phyloP scores from a whole-genome alignment of 2,888 invertebrate genomes.

The Agrilus biguttatus region DNA sequence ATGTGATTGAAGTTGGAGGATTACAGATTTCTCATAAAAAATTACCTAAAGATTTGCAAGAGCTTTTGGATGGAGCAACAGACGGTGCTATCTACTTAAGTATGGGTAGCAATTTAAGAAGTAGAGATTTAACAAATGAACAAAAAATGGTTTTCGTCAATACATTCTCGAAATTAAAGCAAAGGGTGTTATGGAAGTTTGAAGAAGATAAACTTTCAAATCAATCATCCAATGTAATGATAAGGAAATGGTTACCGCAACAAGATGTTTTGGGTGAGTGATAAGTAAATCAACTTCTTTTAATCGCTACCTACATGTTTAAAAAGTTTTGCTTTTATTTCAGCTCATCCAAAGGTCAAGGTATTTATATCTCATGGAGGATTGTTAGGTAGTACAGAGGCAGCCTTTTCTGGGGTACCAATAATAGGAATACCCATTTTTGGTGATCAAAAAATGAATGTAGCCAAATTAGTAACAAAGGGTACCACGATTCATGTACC shows the following conservation, averaged over 20 bases:
- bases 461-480: constrained; percentile 16
- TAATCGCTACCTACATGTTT: too few relatives aligned
- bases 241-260: constrained; percentile 14
- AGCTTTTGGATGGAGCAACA: constrained; percentile 33
- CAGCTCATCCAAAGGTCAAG: constrained; percentile 36
- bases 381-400: constrained; percentile 38
- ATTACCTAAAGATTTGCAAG: constrained; percentile 24
- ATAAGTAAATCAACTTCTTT: not conserved
- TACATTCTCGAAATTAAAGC: constrained; percentile 40
- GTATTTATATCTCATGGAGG: constrained; percentile 44
- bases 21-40: constrained; percentile 26
- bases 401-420: constrained; percentile 32
- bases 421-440: constrained; percentile 36
- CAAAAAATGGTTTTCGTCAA: constrained; percentile 37
- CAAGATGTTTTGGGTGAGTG: constrained; percentile 10
- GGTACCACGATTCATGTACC: constrained; percentile 2
- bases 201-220: constrained; percentile 20
- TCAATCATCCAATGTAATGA: constrained; percentile 11
- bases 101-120: constrained; percentile 43
- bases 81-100: constrained; percentile 41
- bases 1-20: constrained; percentile 43
- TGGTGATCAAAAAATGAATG: constrained; percentile 34
- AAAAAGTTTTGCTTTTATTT: not conserved
- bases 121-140: constrained; percentile 35
- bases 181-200: constrained; percentile 35